A percentile compares a stretch with the other conserved stretches of the same genome.
phyloP scores from a whole-genome alignment of 2,888 invertebrate species.

The Timema cristinae region DNA sequence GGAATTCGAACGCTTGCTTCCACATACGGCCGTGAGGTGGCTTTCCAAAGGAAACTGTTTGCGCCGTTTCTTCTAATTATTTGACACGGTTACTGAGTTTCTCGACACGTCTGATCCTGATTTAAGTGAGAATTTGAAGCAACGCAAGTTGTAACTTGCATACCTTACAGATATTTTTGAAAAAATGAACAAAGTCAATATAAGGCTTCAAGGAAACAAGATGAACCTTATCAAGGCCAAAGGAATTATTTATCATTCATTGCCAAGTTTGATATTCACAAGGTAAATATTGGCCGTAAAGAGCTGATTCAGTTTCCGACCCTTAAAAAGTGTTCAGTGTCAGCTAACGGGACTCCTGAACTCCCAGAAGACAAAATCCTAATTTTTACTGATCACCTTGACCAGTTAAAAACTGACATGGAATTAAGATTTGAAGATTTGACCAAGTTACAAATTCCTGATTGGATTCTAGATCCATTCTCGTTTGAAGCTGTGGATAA shows the following conservation, averaged over 20 bases:
- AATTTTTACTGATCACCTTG: background rate
- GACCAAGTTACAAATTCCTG: background rate
- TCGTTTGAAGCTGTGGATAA: too few relatives aligned
- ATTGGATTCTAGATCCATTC: slow-evolving; percentile 7
- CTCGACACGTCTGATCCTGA: too few relatives aligned
- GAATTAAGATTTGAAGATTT: too few relatives aligned
- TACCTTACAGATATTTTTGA: too few relatives aligned
- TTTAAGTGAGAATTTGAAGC: too few relatives aligned
- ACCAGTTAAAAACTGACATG: too few relatives aligned
- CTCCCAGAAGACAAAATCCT: slow-evolving; percentile 13
- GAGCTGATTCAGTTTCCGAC: slow-evolving; percentile 2
- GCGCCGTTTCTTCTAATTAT: slow-evolving; percentile 1
- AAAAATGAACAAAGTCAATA: too few relatives aligned
- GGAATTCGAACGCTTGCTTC: too few relatives aligned
- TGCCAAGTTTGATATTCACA: slow-evolving; percentile 9
- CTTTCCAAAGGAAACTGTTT: slow-evolving; percentile 13
- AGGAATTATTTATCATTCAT: slow-evolving; percentile 5
- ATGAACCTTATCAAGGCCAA: background rate
- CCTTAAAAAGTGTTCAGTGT: slow-evolving; percentile 13
- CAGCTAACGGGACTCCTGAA: slow-evolving; percentile 7
- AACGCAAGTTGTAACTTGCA: too few relatives aligned
- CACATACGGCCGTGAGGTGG: background rate
- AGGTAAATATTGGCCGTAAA: slow-evolving; percentile 7
- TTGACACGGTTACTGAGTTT: slow-evolving; percentile 13
- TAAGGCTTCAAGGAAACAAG: slow-evolving; percentile 5